Conservation (phyloP, 2,888 invertebrate species). For the Habrosyne pyritoides region DNA sequence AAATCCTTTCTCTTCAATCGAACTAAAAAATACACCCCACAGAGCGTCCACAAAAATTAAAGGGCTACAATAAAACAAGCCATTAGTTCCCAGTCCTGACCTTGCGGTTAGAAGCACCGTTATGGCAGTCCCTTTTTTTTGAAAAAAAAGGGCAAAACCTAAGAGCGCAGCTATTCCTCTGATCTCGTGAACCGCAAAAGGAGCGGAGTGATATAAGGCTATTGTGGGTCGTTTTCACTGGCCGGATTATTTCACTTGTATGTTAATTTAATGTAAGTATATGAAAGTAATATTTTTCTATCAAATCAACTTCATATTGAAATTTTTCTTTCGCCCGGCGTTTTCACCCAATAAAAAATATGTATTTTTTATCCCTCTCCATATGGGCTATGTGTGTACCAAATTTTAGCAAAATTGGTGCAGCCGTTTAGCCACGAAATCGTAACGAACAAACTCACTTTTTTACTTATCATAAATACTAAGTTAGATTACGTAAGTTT, state of each 20-base stretch:
- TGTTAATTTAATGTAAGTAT: too few species aligned
- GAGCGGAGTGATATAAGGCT: conserved; percentile 61
- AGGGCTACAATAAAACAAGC: conserved; percentile 53
- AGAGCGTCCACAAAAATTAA: conserved; percentile 14
- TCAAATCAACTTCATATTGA: too few species aligned
- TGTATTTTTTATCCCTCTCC: too few species aligned
- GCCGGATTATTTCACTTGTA: background rate
- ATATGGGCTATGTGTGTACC: too few species aligned
- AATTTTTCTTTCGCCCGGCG: too few species aligned
- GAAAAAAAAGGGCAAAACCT: conserved; percentile 41
- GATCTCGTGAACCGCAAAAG: conserved; percentile 76
- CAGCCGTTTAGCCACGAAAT: too few species aligned
- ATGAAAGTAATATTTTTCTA: too few species aligned
- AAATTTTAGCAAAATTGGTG: too few species aligned
- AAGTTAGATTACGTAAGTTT: too few species aligned
- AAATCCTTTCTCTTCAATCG: background rate
- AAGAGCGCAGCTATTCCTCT: conserved; percentile 74
- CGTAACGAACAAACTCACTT: too few species aligned
- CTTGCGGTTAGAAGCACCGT: conserved; percentile 67
- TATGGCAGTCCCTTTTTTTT: conserved; percentile 58
- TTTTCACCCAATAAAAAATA: too few species aligned
- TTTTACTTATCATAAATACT: too few species aligned
- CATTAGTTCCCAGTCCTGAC: conserved; percentile 63
- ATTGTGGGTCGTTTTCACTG: conserved; percentile 43
- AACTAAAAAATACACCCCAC: conserved; percentile 9